Conservation (phyloP, 2,797 vertebrate species). For the Dendrocincla tyrannina region DNA sequence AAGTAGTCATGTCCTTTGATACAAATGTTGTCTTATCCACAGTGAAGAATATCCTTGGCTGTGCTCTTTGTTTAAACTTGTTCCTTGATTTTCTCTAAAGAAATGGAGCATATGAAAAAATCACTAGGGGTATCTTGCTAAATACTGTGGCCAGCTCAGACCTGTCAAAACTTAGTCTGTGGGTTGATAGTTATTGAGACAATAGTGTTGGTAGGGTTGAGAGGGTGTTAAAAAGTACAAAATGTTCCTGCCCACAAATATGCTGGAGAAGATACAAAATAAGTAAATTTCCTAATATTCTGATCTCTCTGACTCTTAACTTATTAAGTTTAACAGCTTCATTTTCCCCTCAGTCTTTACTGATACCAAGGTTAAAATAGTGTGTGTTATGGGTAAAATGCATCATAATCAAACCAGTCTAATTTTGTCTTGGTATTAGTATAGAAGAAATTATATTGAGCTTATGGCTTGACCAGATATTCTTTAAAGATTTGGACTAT, state of each 20-base stretch:
- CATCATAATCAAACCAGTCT: neutral
- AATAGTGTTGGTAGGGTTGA: neutral
- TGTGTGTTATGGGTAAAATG: neutral
- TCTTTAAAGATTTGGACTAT: neutral
- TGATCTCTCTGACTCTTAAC: neutral
- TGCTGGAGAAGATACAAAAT: neutral
- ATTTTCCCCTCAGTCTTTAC: neutral
- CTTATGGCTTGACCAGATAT: neutral
- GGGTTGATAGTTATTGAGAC: neutral
- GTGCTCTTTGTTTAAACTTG: neutral
- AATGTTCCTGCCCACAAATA: neutral
- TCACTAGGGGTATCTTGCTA: neutral
- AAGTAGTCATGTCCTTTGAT: neutral
- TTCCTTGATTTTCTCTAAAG: neutral
- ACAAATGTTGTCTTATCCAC: neutral
- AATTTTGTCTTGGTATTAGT: neutral
- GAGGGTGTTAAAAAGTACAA: neutral
- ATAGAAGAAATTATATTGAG: neutral
- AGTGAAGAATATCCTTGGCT: neutral
- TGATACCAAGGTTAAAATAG: neutral
- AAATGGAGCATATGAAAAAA: neutral
- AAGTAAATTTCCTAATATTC: neutral
- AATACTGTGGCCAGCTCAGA: neutral
- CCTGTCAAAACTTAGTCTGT: neutral
- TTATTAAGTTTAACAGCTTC: neutral